Base-by-base conservation (phyloP, 1,140 invertebrate species). In the Leptinotarsa undecemlineata region DNA sequence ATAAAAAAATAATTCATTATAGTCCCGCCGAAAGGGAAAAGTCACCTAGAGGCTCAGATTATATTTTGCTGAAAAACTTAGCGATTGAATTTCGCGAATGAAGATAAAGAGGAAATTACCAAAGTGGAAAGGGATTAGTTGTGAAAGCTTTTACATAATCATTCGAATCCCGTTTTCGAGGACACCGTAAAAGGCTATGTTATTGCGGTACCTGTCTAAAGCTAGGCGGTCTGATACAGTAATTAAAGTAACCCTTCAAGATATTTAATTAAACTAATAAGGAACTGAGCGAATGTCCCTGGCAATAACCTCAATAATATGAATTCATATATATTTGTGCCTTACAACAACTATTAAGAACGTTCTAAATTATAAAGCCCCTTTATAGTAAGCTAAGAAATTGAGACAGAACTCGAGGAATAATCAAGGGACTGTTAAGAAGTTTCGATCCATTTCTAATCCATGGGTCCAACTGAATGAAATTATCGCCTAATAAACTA, bases 101-200 rank as follows among this genome's bases (percentile, higher is more conserved):
- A 42, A 42, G 33, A 42, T 42, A 11, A 42, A 42, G 33, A 42
- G 33, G 8, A 42, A 42, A 42, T 42, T 42, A 42, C 33, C n/a
- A 63, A 63, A 63, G 15, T 63, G 20, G 20, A n/a, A 23, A 63
- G 23, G 19, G 23, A 15, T 63, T 63, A 63, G 61, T 13, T 21
- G 13, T 1, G 61, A 21, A 19, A 21, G 61, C 23, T 13, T 63
- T 19, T 63, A 63, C 86, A 74, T 87, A 87, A 77, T 88, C 86
- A 82, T 91, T 88, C 91, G 91, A 92, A n/a, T 88, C 85, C 90
- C 90, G 74, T 90, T 86, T 82, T 92, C 90, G 67, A 89, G 90
- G 81, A 91, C 89, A 74, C 91, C 92, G 88, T 66, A 86, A 89
- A 82, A 75, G 80, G 61, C 19, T 15, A 15, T 63, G 17, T 63